Evolutionary conservation across 2,797 vertebrate species (phyloP), one percentile per base, ranked within the genome.

Genomic region (Esox lucius): DNA sequence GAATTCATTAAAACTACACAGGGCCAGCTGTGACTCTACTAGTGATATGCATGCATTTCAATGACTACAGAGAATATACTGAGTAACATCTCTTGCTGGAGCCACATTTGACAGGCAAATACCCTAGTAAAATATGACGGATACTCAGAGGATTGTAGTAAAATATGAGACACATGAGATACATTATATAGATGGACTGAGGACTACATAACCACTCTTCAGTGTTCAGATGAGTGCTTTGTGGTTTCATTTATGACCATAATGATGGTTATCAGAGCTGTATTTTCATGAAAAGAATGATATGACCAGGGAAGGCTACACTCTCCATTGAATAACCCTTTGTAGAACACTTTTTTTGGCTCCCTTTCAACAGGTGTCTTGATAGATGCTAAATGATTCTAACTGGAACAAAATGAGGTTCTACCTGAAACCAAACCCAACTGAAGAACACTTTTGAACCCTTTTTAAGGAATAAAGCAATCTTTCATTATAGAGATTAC

Each of bases 1-100:
- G 76, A 79, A 86, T 86, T 80, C 53, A 3, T 59, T 59, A 22
- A 59, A 24, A 59, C 53, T 22, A 59, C 53, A 59, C 53, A 59
- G 53, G n/a, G 53, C 8, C 62, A 48, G 74, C 76, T 78, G 79
- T 91, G 91, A 88, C 16, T 19, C 53, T 22, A 22, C 53, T 86
- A 91, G 79, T 86, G 71, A 87, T 87, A 82, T 84, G 85, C 88
- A 9, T 42, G 39, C 42, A 42, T 6, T 9, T 42, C 39, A 42
- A 1, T 42, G 39, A 9, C 7, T 59, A 22, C n/a, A 59, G 19
- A n/a, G 53, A 22, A n/a, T 11, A 19, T n/a, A 59, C 53, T 22
- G n/a, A 22, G 53, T 59, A 22, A 59, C 53, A 59, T 12, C 8
- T 59, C n/a, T 1, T 22, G n/a, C 8, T 59, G 53, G 53, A 22